Base-by-base conservation (phyloP, 2,797 vertebrate species). In the Neostethus bicornis region DNA sequence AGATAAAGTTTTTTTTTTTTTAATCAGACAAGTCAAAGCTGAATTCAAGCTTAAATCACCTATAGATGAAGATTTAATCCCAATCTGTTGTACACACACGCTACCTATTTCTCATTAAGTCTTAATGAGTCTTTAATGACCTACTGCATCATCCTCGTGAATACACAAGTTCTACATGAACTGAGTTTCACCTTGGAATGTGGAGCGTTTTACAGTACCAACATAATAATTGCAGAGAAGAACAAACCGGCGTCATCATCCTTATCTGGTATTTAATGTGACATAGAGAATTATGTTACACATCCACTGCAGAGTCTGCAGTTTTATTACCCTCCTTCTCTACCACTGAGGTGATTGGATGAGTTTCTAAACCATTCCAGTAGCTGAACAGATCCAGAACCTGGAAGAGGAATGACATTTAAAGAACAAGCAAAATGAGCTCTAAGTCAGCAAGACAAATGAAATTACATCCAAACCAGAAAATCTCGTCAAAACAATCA, bases 211-310 rank as follows among this genome's bases (percentile, higher is more conserved):
- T 43, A 51, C 19, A 5, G 0, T 52, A 7, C 6, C 42, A 39
- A n/a, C 26, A 44, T 7, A 58, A 53, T 60, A 24, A 29, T 51
- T 28, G 46, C 14, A 32, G 34, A 70, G 71, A 65, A 24, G 31
- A 60, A 70, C 48, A 14, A 55, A 41, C 39, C 28, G 6, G 59
- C 47, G 50, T 70, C 61, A 65, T 66, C 39, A 17, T 9, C 35
- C 43, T 68, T 69, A 71, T 76, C 67, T 78, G 51, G 56, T 58
- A 73, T 80, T 69, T 69, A 64, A 70, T 56, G 58, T 76, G 66
- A 79, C 70, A 58, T 63, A 76, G 5, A 55, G 59, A 73, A 66
- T 79, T 69, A 80, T 47, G 49, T 60, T 60, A 37, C 56, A 52
- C 41, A 43, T 49, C 61, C 43, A 17, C 61, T 2, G 8, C 48